Conservation (phyloP, 2,113 vertebrate species). For the Crotophaga sulcirostris region DNA sequence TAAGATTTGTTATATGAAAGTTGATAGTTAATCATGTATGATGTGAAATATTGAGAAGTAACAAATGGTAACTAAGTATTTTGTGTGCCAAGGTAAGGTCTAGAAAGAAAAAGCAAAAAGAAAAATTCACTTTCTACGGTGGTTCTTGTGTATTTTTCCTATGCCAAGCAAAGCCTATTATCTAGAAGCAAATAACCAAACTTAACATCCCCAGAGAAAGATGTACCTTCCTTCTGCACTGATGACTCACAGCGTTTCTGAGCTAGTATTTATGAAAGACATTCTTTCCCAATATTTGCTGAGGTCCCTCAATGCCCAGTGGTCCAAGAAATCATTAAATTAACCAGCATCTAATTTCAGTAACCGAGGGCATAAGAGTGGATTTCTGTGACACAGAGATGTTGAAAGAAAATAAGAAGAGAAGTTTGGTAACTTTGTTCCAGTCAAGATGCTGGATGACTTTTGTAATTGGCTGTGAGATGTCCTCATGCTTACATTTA, state of each 20-base stretch:
- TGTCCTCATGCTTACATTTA: not conserved
- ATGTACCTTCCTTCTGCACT: not conserved
- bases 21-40: not conserved
- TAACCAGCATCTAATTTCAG: conserved; percentile 2
- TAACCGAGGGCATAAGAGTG: not conserved
- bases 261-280: not conserved
- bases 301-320: not conserved
- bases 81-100: not conserved
- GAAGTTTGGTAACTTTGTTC: conserved; percentile 14
- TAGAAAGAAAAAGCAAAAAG: not conserved
- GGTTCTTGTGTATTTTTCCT: not conserved
- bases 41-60: not conserved
- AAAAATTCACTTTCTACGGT: not conserved
- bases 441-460: not conserved
- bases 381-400: not conserved
- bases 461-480: not conserved
- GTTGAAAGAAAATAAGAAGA: conserved; percentile 4
- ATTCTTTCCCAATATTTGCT: not conserved
- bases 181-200: not conserved
- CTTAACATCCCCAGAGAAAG: not conserved
- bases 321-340: not conserved
- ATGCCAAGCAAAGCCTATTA: not conserved
- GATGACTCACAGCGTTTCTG: not conserved
- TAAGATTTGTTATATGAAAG: not conserved
- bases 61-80: not conserved